phyloP scores from a whole-genome alignment of 2,888 invertebrate species.

The Muscina levida region DNA sequence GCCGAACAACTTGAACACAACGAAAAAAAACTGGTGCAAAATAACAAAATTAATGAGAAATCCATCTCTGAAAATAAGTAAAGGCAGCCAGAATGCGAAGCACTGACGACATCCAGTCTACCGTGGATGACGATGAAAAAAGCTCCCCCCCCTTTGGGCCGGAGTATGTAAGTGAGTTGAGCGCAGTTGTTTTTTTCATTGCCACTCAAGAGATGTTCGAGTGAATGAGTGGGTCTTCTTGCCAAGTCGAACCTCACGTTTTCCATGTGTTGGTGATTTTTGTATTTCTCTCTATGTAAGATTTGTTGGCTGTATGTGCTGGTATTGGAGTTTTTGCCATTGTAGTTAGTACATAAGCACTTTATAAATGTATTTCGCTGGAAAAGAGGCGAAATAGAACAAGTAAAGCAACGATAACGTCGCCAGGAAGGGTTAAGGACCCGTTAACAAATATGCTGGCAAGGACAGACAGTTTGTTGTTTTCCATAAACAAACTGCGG shows the following conservation, averaged over 20 bases:
- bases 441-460: slow-evolving; percentile 38
- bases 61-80: neutral
- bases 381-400: neutral
- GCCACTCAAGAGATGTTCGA: slow-evolving; percentile 38
- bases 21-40: slow-evolving; percentile 2
- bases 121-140: slow-evolving; percentile 50
- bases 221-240: slow-evolving; percentile 23
- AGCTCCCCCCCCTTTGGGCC: slow-evolving; percentile 44
- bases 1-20: neutral
- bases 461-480: slow-evolving; percentile 32
- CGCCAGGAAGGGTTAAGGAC: slow-evolving; percentile 65
- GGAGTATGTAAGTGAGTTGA: too few relatives aligned
- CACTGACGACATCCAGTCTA: slow-evolving; percentile 63
- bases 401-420: slow-evolving; percentile 13
- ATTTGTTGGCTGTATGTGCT: neutral
- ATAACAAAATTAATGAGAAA: slow-evolving; percentile 15
- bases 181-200: neutral
- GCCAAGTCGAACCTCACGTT: neutral
- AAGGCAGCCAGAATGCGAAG: slow-evolving; percentile 11
- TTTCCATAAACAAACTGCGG: neutral
- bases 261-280: slow-evolving; percentile 14
- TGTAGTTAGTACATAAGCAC: slow-evolving; percentile 44
- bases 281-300: slow-evolving; percentile 9
- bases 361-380: slow-evolving; percentile 43
- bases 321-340: slow-evolving; percentile 19